phyloP scores from a whole-genome alignment of 2,113 vertebrate genomes.

The Cebus imitator region DNA sequence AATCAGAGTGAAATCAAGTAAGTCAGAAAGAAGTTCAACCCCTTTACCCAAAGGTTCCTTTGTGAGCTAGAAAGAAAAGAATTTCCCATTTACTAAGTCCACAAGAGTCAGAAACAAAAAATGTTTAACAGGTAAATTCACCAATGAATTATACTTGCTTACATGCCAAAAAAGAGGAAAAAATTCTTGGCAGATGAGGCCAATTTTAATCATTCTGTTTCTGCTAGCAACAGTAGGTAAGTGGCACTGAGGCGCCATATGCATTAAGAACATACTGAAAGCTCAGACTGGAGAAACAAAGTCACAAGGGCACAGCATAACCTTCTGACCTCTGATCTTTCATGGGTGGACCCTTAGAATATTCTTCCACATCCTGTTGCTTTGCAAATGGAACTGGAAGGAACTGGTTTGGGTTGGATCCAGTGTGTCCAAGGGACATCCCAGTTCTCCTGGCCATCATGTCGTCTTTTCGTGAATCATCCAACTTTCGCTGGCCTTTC shows the following conservation, averaged over 20 bases:
- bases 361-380: constrained; percentile 73
- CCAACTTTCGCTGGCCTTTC: constrained; percentile 72
- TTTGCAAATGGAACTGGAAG: constrained; percentile 85
- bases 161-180: neutral
- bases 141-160: neutral
- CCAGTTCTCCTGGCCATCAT: constrained; percentile 79
- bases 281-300: neutral
- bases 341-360: constrained; percentile 68
- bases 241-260: neutral
- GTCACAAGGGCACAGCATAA: neutral
- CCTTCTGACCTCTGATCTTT: constrained; percentile 78
- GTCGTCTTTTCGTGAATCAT: constrained; percentile 81
- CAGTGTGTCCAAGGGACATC: constrained; percentile 78
- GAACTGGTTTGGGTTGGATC: constrained; percentile 80
- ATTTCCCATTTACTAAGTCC: neutral
- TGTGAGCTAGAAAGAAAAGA: neutral
- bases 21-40: neutral
- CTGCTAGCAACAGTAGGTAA: neutral
- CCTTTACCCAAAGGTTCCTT: neutral
- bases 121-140: neutral
- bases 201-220: neutral
- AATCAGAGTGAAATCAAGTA: constrained; percentile 13
- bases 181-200: neutral
- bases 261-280: constrained; percentile 28
- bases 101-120: neutral